A percentile compares a stretch with the other conserved stretches of the same genome.
Evolutionary conservation across 2,113 vertebrate species (phyloP).

Genomic region (Corythaixoides concolor): DNA sequence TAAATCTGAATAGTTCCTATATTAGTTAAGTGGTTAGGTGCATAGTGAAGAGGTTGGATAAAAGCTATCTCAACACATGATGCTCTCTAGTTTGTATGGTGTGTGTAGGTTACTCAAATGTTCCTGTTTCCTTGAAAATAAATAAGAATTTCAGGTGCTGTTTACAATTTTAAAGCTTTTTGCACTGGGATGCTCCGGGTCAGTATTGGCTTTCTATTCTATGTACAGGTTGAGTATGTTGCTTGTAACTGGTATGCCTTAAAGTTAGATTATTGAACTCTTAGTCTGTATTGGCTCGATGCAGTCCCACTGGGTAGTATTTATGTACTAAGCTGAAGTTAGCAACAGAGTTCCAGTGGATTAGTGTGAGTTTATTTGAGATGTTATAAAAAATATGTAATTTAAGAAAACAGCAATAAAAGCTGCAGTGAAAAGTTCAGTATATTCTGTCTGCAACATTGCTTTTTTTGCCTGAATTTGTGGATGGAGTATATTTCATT

Average conservation of each 20-base stretch:
- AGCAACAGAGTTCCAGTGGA: not conserved
- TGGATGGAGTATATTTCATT: not conserved
- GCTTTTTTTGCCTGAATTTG: not conserved
- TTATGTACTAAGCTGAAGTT: not conserved
- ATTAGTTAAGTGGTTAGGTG: not conserved
- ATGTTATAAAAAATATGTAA: not conserved
- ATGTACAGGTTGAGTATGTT: not conserved
- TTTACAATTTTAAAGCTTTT: not conserved
- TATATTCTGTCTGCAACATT: not conserved
- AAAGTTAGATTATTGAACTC: not conserved
- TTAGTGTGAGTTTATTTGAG: not conserved
- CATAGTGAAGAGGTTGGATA: not conserved
- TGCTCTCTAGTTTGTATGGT: not conserved
- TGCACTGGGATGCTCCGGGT: rapidly evolving
- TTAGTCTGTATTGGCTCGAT: not conserved
- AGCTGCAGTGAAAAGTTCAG: not conserved
- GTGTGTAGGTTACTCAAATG: not conserved
- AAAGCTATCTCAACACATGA: not conserved
- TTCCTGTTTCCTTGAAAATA: not conserved
- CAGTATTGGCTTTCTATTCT: not conserved
- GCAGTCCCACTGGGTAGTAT: not conserved
- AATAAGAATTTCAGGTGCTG: not conserved
- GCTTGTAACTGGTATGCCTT: not conserved
- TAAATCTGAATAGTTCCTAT: not conserved
- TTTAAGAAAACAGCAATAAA: not conserved